These are phyloP conservation scores for Orthosia gothica DNA, from an alignment of 2,888 invertebrate genomes.

Conservation along the genomic window DNA sequence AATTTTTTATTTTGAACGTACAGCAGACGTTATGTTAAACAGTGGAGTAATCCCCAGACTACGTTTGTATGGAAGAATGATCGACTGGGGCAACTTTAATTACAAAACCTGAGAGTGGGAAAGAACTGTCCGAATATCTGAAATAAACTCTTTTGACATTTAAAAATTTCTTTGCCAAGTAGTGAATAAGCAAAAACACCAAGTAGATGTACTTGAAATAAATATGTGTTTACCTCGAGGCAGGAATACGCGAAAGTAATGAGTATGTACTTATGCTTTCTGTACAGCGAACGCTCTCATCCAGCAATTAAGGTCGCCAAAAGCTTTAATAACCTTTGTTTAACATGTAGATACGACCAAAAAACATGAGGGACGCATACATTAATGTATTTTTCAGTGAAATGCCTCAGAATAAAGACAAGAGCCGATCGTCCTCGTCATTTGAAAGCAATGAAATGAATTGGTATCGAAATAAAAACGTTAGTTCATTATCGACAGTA, in stretches of 20 bases:
- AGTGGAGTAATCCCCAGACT: no score
- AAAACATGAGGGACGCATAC: constrained; percentile 57
- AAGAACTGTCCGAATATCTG: background rate
- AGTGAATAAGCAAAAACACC: constrained; percentile 33
- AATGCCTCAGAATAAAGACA: constrained; percentile 45
- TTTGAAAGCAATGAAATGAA: constrained; percentile 78
- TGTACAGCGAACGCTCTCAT: constrained; percentile 30
- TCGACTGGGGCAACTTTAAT: no score
- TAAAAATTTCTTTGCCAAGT: background rate
- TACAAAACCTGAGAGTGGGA: background rate
- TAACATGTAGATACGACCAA: constrained; percentile 40
- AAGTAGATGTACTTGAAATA: constrained; percentile 27
- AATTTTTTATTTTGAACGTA: no score
- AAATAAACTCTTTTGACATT: background rate
- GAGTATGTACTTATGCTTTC: constrained; percentile 40
- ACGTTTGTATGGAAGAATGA: no score
- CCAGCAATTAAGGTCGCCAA: constrained; percentile 53
- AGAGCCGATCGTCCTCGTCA: constrained; percentile 54
- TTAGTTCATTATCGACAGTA: constrained; percentile 88
- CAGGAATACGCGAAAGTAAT: constrained; percentile 35
- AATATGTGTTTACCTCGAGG: constrained; percentile 29
- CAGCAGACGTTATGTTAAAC: no score
- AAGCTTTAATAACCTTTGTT: constrained; percentile 60
- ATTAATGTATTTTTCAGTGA: constrained; percentile 58
- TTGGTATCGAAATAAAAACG: constrained; percentile 82